Conservation (phyloP, 2,797 vertebrate species). For the Sebastes itinus region DNA sequence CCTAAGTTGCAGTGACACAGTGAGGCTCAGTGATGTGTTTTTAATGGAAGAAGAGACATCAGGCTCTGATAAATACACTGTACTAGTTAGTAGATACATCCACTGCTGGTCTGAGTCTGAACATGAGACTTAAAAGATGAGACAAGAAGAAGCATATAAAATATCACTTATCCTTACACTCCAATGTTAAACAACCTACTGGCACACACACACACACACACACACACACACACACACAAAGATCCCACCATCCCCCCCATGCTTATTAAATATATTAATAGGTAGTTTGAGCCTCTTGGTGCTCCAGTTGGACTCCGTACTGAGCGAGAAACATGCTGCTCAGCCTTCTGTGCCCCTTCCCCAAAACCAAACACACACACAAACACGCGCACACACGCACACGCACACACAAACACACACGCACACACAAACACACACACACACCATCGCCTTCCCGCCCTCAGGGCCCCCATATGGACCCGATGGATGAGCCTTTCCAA, state of each 20-base stretch:
- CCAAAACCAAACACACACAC: background rate
- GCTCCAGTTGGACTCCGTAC: slow-evolving; percentile 28
- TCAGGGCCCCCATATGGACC: slow-evolving; percentile 51
- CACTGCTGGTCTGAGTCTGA: background rate
- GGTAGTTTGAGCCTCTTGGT: slow-evolving; percentile 21
- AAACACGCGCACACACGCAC: too few relatives aligned
- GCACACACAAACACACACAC: background rate
- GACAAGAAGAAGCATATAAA: background rate
- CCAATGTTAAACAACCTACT: background rate
- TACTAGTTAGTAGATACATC: background rate
- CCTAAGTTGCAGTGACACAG: too few relatives aligned
- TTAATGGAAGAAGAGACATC: background rate
- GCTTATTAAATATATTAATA: slow-evolving; percentile 34
- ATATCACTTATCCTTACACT: background rate
- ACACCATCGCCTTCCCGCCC: background rate
- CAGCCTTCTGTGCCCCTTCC: slow-evolving; percentile 38
- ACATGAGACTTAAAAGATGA: background rate
- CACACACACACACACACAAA: background rate
- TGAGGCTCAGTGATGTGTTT: background rate
- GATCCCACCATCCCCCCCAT: background rate
- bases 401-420: background rate
- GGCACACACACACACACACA: background rate
- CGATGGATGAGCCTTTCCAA: slow-evolving; percentile 33
- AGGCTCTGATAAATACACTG: background rate
- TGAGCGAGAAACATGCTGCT: slow-evolving; percentile 44